Percentiles rank a stretch among this genome's conserved stretches.
Conservation (phyloP, 2,797 vertebrate species). For the Emydoidea blandingii region DNA sequence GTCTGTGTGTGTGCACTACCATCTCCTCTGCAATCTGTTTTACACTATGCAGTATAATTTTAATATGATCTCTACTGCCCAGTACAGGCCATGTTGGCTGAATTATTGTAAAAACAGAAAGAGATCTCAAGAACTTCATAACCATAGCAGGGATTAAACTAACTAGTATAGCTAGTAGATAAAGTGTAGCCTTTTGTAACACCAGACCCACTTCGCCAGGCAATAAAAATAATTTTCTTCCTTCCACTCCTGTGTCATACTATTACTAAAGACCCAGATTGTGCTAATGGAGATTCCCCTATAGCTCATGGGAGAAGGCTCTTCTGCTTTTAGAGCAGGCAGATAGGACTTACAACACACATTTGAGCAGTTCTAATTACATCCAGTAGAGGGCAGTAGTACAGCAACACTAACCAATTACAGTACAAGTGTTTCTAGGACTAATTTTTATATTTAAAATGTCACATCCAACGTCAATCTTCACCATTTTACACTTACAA, state of each 20-base stretch:
- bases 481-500: neutral
- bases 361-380: neutral
- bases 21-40: slow-evolving; percentile 10
- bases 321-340: no score
- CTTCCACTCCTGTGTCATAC: slow-evolving; percentile 3
- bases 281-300: no score
- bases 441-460: neutral
- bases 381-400: neutral
- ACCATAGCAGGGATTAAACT: slow-evolving; percentile 30
- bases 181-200: slow-evolving; percentile 37
- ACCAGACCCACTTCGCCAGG: slow-evolving; percentile 14
- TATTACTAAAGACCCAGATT: slow-evolving; percentile 36
- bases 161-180: slow-evolving; percentile 27
- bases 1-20: neutral
- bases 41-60: neutral
- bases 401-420: neutral
- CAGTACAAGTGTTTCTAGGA: neutral
- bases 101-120: slow-evolving; percentile 12
- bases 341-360: neutral
- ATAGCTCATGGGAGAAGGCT: no score
- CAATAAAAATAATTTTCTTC: slow-evolving; percentile 39
- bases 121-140: slow-evolving; percentile 11
- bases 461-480: neutral
- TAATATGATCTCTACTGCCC: neutral
- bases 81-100: neutral